A percentile compares a stretch with the other conserved stretches of the same genome.
These are phyloP conservation scores for Basileuterus tristriatus DNA, from an alignment of 2,797 vertebrate species.

Conservation along the genomic window DNA sequence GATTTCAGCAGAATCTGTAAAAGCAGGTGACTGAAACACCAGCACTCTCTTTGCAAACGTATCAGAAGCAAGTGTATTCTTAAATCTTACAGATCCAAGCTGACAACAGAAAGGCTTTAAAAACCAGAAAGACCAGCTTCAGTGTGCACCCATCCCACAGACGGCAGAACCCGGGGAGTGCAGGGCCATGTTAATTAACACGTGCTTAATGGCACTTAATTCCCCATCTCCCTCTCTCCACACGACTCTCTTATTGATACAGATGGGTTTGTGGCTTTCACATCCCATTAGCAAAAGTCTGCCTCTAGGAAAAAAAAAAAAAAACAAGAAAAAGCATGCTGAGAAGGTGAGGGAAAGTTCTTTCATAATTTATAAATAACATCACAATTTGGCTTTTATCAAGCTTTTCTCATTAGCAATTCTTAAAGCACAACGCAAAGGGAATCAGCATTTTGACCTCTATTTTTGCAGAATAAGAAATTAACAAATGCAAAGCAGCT, in stretches of 20 bases:
- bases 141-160: not conserved
- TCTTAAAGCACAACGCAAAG: not conserved
- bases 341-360: not conserved
- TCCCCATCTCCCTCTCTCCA: not conserved
- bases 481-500: not conserved
- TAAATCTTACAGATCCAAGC: not conserved
- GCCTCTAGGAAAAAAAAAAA: not conserved
- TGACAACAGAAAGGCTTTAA: not conserved
- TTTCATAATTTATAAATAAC: not conserved
- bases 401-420: not conserved
- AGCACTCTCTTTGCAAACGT: not conserved
- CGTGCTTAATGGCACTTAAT: not conserved
- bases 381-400: not conserved
- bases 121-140: not conserved
- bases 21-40: not conserved
- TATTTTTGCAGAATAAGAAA: not conserved
- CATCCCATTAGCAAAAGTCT: not conserved
- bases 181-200: not conserved
- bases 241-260: not conserved
- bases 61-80: not conserved
- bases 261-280: constrained; percentile 13
- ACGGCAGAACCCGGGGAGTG: not conserved
- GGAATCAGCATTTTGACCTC: not conserved
- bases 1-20: not conserved
- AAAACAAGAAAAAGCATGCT: not conserved